phyloP scores from a whole-genome alignment of 2,888 invertebrate species.

The Lydus trimaculatus region DNA sequence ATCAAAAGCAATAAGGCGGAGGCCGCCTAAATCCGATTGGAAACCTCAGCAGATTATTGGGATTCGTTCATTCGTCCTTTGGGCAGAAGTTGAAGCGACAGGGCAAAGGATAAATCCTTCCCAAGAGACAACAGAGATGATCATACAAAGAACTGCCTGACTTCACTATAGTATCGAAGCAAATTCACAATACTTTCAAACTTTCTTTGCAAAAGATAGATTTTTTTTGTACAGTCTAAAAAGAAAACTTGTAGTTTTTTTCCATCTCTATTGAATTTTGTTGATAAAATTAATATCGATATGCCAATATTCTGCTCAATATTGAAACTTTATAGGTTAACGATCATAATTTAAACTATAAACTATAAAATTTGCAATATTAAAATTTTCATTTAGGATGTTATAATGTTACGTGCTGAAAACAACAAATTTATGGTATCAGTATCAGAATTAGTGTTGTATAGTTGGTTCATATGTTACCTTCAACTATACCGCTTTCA shows the following conservation, averaged over 20 bases:
- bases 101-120: constrained; percentile 49
- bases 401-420: constrained; percentile 21
- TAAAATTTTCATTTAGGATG: constrained; percentile 30
- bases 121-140: constrained; percentile 42
- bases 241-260: background rate
- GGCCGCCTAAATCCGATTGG: constrained; percentile 52
- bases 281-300: background rate
- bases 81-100: constrained; percentile 43
- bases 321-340: background rate
- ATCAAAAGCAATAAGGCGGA: constrained; percentile 54
- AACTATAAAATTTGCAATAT: constrained; percentile 26
- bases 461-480: constrained; percentile 24
- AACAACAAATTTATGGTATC: constrained; percentile 23
- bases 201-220: background rate
- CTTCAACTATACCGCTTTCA: constrained; percentile 25
- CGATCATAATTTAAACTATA: constrained; percentile 31
- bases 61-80: constrained; percentile 50
- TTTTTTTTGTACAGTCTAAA: background rate
- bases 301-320: background rate
- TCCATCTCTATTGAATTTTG: background rate
- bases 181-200: background rate
- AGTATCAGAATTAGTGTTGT: constrained; percentile 12
- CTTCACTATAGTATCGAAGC: constrained; percentile 18
- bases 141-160: constrained; percentile 33
- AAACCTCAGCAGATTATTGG: constrained; percentile 57